phyloP scores from a whole-genome alignment of 2,113 vertebrate species.

The Haliaeetus leucogaster region DNA sequence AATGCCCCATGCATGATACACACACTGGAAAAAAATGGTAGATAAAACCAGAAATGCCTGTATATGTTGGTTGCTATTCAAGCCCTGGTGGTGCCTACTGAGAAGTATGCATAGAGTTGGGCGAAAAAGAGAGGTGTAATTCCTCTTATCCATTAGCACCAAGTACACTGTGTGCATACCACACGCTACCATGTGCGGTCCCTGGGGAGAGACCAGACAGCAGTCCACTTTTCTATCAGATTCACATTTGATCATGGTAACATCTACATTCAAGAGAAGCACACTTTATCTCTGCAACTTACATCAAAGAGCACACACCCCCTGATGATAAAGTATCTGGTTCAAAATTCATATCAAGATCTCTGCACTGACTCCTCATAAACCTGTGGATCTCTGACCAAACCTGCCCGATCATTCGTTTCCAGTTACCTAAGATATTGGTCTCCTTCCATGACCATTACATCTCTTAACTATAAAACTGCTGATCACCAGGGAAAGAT shows the following conservation, averaged over 20 bases:
- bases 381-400: neutral
- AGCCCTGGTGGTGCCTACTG: neutral
- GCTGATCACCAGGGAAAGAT: neutral
- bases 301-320: neutral
- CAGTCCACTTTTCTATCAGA: neutral
- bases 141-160: neutral
- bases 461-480: neutral
- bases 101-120: neutral
- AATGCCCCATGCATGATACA: neutral
- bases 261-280: neutral
- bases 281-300: neutral
- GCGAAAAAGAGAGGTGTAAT: neutral
- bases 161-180: neutral
- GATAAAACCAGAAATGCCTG: neutral
- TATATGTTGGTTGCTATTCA: neutral
- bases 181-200: neutral
- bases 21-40: neutral
- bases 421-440: neutral
- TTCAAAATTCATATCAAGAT: neutral
- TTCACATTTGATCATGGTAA: neutral
- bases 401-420: neutral
- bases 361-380: neutral
- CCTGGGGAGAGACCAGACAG: neutral
- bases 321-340: neutral
- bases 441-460: neutral